Conservation (phyloP, 37 sponge, comb jelly and placozoan species). For the Oopsacas minuta region DNA sequence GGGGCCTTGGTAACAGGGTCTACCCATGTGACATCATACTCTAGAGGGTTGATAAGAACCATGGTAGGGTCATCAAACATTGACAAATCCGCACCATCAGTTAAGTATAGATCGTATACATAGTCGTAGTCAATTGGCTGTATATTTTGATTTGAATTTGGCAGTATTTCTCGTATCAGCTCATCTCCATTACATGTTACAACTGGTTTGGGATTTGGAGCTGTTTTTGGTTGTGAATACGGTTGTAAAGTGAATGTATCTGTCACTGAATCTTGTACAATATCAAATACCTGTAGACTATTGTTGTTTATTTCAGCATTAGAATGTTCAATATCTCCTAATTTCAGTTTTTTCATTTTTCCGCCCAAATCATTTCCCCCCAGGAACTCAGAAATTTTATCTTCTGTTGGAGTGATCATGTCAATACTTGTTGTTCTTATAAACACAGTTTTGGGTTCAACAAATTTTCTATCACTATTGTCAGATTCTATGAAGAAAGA, state of each 20-base stretch:
- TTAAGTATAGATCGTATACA: conserved; percentile 3
- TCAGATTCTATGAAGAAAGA: neutral
- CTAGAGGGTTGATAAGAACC: neutral
- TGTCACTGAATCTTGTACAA: neutral
- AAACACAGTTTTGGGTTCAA: neutral
- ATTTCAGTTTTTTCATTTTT: neutral
- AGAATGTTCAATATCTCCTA: neutral
- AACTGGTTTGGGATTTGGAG: neutral
- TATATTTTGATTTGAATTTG: neutral
- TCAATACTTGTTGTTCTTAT: neutral
- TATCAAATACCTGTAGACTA: neutral
- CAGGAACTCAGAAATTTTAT: neutral
- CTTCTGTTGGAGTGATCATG: neutral
- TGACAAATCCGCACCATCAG: neutral
- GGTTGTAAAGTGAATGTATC: neutral
- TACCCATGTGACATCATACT: neutral
- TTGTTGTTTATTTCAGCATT: neutral
- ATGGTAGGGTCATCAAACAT: neutral
- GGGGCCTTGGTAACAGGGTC: neutral
- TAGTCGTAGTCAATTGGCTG: neutral
- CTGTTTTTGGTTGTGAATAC: neutral
- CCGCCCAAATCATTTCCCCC: neutral
- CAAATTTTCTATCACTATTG: neutral
- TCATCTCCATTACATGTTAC: neutral
- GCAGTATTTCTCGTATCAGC: neutral